Evolutionary conservation across 2,113 vertebrate genomes (phyloP).

Genomic region (Pleuronectes platessa): DNA sequence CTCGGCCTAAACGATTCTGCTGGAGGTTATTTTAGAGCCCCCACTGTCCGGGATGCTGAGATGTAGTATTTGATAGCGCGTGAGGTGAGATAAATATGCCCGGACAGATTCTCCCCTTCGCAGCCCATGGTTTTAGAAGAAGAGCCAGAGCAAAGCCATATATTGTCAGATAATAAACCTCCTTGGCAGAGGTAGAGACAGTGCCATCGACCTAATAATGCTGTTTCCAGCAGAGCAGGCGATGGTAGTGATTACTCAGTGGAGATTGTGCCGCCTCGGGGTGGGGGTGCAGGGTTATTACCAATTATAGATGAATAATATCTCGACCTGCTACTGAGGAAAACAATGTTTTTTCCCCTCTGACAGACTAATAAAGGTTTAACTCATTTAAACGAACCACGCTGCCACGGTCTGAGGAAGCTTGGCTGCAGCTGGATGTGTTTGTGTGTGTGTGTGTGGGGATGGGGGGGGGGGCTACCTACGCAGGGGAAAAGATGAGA

Average conservation of each 20-base stretch:
- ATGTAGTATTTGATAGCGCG: slow-evolving; percentile 27
- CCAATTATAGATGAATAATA: slow-evolving; percentile 83
- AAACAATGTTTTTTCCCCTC: slow-evolving; percentile 58
- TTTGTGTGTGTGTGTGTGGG: neutral
- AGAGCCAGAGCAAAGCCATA: slow-evolving; percentile 47
- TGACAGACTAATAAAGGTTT: slow-evolving; percentile 70
- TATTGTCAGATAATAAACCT: slow-evolving; percentile 71
- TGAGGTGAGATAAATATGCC: slow-evolving; percentile 40
- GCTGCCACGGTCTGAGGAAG: slow-evolving; percentile 37
- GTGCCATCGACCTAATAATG: slow-evolving; percentile 70
- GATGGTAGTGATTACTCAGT: slow-evolving; percentile 76
- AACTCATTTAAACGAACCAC: slow-evolving; percentile 59
- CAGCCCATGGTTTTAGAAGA: slow-evolving; percentile 29
- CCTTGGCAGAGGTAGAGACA: slow-evolving; percentile 55
- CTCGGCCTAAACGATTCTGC: slow-evolving; percentile 41
- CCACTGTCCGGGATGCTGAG: slow-evolving; percentile 23
- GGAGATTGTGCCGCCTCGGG: slow-evolving; percentile 70
- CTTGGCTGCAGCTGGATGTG: slow-evolving; percentile 35
- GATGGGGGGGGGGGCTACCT: neutral
- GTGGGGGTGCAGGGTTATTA: slow-evolving; percentile 72
- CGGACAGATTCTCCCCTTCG: slow-evolving; percentile 19
- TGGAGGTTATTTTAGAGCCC: slow-evolving; percentile 50
- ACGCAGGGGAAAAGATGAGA: neutral
- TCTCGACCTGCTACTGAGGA: slow-evolving; percentile 65
- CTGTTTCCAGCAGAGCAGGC: slow-evolving; percentile 62